Base-by-base conservation (phyloP, 1,140 invertebrate species). In the Chironomus striatipennis region DNA sequence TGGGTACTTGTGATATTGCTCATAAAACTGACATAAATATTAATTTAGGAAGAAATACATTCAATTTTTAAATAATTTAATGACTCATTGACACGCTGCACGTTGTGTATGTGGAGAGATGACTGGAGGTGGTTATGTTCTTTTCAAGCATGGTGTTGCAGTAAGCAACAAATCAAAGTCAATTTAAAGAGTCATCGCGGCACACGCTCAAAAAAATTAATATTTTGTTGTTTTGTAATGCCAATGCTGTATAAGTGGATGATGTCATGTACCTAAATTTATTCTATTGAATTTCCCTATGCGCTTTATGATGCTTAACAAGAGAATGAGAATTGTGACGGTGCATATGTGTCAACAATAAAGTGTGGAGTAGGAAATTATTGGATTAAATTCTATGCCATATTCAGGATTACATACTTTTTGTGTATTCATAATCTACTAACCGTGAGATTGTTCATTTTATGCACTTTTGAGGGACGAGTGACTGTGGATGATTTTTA, bases 21-120 rank as follows among this genome's bases (percentile, higher is more conserved):
- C 65, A 70, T 70, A 17, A 70, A 70, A 70, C 2, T 18, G 20
- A 18, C 65, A 70, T 70, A 70, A 70, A 70, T 70, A 70, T 70
- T 70, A 17, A 70, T 70, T 70, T 70, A 70, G 24, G 24, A 34
- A 34, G 24, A 34, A 34, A 34, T 34, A 34, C 5, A 57, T 5
- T 57, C 47, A 57, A 34, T n/a, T 12, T 57, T 57, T 57, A 57
- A 57, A 57, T 57, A n/a, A 57, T 57, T 57, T 57, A 57, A 57
- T 57, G 47, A 57, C 47, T 57, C 47, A 57, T 57, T 57, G 47
- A 57, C 12, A 57, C 47, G n/a, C n/a, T n/a, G 24, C 12, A 57
- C 47, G n/a, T 12, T n/a, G 8, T 57, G 15, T 12, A n/a, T 57
- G 47, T 57, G 15, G 47, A 12, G 5, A 57, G n/a, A n/a, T 57